Percentiles rank a stretch among this genome's conserved stretches.
phyloP scores from a whole-genome alignment of 2,888 invertebrate species.

The Drosophila tripunctata region DNA sequence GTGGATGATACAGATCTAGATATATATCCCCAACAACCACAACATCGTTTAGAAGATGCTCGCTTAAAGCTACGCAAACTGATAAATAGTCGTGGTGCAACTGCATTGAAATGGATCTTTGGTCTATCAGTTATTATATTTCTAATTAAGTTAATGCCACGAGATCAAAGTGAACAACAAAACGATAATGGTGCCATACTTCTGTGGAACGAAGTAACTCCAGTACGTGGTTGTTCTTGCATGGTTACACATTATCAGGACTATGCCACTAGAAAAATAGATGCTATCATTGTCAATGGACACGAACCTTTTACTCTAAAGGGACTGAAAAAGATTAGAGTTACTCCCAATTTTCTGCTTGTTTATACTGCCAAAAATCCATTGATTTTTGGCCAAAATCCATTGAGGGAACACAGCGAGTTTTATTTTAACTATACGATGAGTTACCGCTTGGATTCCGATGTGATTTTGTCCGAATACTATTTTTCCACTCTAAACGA shows the following conservation, averaged over 20 bases:
- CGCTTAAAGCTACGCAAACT: background rate
- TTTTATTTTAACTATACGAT: slow-evolving; percentile 51
- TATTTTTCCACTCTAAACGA: slow-evolving; percentile 34
- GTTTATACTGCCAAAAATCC: slow-evolving; percentile 43
- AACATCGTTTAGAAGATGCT: slow-evolving; percentile 32
- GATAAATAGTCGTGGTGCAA: background rate
- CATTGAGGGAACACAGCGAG: background rate
- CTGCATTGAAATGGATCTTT: slow-evolving; percentile 15
- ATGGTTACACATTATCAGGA: slow-evolving; percentile 35
- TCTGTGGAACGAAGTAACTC: slow-evolving; percentile 48
- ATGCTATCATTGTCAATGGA: slow-evolving; percentile 58
- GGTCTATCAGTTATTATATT: slow-evolving; percentile 2
- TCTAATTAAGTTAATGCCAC: slow-evolving; percentile 15
- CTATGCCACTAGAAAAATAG: background rate
- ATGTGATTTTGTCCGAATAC: slow-evolving; percentile 43
- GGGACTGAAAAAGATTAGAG: slow-evolving; percentile 20
- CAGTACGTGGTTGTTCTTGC: slow-evolving; percentile 37
- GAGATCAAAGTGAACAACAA: background rate
- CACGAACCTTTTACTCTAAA: slow-evolving; percentile 36
- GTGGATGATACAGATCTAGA: background rate
- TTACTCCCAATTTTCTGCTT: slow-evolving; percentile 12
- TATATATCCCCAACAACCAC: slow-evolving; percentile 40
- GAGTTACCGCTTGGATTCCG: slow-evolving; percentile 63
- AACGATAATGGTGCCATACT: slow-evolving; percentile 30
- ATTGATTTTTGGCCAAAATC: slow-evolving; percentile 9